Conservation (phyloP, 2,797 vertebrate genomes). For the Anolis apletophallus region DNA sequence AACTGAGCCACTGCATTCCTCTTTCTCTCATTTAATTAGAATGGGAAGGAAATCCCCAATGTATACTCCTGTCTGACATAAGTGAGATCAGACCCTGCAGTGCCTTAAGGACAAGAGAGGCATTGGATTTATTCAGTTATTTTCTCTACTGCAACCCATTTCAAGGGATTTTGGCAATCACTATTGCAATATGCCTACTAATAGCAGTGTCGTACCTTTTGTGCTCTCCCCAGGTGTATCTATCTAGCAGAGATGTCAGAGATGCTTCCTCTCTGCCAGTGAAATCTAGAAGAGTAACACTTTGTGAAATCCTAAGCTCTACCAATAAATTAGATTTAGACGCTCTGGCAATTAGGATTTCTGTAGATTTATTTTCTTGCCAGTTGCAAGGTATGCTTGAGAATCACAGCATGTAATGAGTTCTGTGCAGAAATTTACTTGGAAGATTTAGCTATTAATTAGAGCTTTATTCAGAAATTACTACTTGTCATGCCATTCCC, state of each 20-base stretch:
- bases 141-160: not conserved
- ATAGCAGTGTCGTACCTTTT: too few relatives aligned
- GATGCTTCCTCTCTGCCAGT: not conserved
- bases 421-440: not conserved
- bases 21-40: too few relatives aligned
- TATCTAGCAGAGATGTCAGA: not conserved
- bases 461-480: not conserved
- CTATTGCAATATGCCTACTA: too few relatives aligned
- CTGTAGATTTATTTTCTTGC: not conserved
- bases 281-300: not conserved
- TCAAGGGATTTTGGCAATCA: too few relatives aligned
- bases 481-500: not conserved
- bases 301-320: not conserved
- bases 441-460: not conserved
- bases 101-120: not conserved
- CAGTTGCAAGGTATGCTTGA: not conserved
- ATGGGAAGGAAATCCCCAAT: too few relatives aligned
- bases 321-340: not conserved
- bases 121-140: not conserved
- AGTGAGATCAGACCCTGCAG: too few relatives aligned
- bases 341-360: too few relatives aligned
- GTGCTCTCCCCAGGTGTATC: too few relatives aligned
- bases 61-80: too few relatives aligned
- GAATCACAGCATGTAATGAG: not conserved
- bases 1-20: too few relatives aligned